Evolutionary conservation across 2,113 vertebrate species (phyloP).

Genomic region (Coptodon rendalli): DNA sequence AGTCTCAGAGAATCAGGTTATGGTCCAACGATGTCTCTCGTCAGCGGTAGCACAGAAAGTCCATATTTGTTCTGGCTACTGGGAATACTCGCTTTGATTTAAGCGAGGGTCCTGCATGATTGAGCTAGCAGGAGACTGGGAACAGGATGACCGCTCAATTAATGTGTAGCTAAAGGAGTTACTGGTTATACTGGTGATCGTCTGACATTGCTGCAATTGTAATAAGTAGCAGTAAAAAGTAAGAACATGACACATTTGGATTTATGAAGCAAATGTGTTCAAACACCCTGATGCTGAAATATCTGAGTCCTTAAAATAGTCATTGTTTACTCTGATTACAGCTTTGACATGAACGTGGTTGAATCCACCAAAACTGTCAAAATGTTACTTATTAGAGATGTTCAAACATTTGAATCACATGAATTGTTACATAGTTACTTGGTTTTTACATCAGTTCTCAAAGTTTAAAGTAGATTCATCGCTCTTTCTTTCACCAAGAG

Average conservation of each 20-base stretch:
- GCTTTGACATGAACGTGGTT: background rate
- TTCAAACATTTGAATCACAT: background rate
- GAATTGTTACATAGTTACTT: background rate
- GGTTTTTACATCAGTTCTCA: background rate
- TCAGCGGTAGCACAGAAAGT: background rate
- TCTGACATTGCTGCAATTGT: background rate
- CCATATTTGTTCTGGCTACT: background rate
- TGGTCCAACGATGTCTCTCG: background rate
- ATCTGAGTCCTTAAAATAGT: background rate
- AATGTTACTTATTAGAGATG: background rate
- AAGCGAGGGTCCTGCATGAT: background rate
- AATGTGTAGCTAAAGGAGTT: background rate
- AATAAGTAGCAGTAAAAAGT: background rate
- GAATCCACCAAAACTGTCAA: background rate
- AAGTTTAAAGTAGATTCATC: background rate
- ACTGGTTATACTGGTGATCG: background rate
- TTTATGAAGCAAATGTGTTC: background rate
- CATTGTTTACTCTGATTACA: background rate
- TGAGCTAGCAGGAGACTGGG: background rate
- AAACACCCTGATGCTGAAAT: background rate
- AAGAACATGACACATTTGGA: background rate
- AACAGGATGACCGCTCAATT: accelerated
- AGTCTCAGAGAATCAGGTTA: background rate
- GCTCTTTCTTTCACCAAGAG: background rate
- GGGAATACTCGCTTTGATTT: background rate